Percentiles rank a stretch among this genome's conserved stretches.
Conservation (phyloP, 2,797 vertebrate genomes). For the Intellagama lesueurii region DNA sequence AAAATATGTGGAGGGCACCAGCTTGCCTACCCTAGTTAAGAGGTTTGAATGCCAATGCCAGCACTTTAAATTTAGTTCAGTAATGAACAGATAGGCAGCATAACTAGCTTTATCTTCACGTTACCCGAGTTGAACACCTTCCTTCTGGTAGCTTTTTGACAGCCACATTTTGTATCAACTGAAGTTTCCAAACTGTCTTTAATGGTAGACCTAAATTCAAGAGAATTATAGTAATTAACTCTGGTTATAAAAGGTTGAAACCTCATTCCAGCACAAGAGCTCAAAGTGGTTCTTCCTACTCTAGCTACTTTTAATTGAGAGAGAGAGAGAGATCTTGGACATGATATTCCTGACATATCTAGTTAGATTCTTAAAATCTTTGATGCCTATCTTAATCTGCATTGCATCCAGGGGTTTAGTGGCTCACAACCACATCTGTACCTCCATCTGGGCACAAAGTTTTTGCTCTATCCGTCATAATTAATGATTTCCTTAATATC, state of each 20-base stretch:
- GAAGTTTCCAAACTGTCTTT: not conserved
- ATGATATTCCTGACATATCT: not conserved
- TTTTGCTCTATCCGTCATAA: not conserved
- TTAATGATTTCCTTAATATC: constrained; percentile 44
- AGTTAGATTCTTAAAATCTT: not conserved
- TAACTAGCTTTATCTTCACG: not conserved
- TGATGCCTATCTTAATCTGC: not conserved
- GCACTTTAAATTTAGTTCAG: not conserved
- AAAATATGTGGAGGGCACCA: not conserved
- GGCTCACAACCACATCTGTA: not conserved
- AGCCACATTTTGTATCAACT: not conserved
- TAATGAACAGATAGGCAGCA: not conserved
- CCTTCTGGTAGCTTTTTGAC: not conserved
- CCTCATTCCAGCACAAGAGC: not conserved
- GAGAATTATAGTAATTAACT: not conserved
- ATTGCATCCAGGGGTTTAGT: not conserved
- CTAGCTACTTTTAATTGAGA: not conserved
- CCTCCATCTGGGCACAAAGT: not conserved
- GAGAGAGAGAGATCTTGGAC: not conserved
- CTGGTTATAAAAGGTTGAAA: not conserved
- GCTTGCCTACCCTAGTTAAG: not conserved
- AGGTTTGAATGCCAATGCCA: not conserved
- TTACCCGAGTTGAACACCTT: too few relatives aligned
- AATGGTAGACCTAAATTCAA: not conserved
- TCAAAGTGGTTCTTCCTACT: not conserved